phyloP scores from a whole-genome alignment of 2,888 invertebrate genomes.

The Lasioglossum villosulum region DNA sequence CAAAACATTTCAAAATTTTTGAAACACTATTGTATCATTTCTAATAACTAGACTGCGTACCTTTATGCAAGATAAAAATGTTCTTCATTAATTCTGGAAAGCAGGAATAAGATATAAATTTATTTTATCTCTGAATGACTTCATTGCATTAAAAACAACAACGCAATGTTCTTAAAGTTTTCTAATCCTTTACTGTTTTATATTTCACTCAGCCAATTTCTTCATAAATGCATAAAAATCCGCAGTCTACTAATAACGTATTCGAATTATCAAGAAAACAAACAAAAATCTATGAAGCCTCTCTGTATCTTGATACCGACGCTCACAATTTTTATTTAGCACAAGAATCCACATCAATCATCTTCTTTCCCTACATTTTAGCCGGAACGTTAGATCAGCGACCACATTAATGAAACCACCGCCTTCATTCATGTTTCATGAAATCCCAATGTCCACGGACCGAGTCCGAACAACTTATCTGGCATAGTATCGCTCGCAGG shows the following conservation, averaged over 20 bases:
- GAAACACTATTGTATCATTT: neutral
- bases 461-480: slow-evolving; percentile 2
- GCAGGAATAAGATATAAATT: too few relatives aligned
- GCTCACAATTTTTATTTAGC: neutral
- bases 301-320: neutral
- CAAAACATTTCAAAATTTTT: neutral
- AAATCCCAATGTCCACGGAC: neutral
- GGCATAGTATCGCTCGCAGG: slow-evolving; percentile 13
- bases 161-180: too few relatives aligned
- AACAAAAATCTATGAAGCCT: neutral
- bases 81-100: too few relatives aligned
- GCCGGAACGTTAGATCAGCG: neutral
- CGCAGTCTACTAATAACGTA: too few relatives aligned
- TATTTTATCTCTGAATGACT: too few relatives aligned
- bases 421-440: neutral
- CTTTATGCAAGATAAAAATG: too few relatives aligned
- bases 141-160: too few relatives aligned
- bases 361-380: neutral
- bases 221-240: too few relatives aligned
- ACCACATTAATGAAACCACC: neutral
- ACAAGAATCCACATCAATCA: neutral
- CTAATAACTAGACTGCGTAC: too few relatives aligned
- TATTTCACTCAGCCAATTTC: too few relatives aligned
- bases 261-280: neutral
- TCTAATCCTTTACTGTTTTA: too few relatives aligned